Conservation (phyloP, 1,140 invertebrate species). For the Ceratina australensis region DNA sequence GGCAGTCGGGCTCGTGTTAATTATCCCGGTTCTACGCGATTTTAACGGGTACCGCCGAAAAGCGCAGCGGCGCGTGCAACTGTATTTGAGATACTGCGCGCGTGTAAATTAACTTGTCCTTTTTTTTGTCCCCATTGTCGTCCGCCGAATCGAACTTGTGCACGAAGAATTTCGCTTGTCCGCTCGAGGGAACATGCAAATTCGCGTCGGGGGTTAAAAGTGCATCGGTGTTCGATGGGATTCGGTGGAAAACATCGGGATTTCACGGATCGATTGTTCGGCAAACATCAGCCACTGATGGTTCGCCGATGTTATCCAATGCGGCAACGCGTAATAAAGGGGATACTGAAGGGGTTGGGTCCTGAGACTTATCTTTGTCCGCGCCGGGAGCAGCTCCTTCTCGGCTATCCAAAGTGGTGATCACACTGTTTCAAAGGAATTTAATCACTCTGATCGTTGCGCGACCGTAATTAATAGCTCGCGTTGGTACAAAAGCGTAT, state of each 20-base stretch:
- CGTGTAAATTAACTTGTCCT: slow-evolving; percentile 37
- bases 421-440: slow-evolving; percentile 20
- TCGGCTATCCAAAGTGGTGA: not conserved
- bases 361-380: slow-evolving; percentile 32
- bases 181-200: slow-evolving; percentile 49
- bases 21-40: slow-evolving; percentile 36
- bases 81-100: not conserved
- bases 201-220: slow-evolving; percentile 40
- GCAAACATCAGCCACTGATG: not conserved
- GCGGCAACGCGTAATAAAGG: not conserved
- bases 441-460: slow-evolving; percentile 24
- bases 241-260: not conserved
- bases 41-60: slow-evolving; percentile 40
- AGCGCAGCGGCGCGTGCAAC: slow-evolving; percentile 28
- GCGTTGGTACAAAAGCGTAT: not conserved
- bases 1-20: slow-evolving; percentile 43
- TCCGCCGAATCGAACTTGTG: not conserved
- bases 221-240: slow-evolving; percentile 1
- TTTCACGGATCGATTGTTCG: not conserved
- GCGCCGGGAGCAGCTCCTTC: not conserved
- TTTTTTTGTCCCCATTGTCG: not conserved
- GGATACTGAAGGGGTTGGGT: not conserved
- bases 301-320: not conserved
- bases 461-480: not conserved
- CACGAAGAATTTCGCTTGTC: not conserved